These are phyloP conservation scores for Atractosteus spatula DNA, from an alignment of 2,113 vertebrate genomes.

Conservation along the genomic window DNA sequence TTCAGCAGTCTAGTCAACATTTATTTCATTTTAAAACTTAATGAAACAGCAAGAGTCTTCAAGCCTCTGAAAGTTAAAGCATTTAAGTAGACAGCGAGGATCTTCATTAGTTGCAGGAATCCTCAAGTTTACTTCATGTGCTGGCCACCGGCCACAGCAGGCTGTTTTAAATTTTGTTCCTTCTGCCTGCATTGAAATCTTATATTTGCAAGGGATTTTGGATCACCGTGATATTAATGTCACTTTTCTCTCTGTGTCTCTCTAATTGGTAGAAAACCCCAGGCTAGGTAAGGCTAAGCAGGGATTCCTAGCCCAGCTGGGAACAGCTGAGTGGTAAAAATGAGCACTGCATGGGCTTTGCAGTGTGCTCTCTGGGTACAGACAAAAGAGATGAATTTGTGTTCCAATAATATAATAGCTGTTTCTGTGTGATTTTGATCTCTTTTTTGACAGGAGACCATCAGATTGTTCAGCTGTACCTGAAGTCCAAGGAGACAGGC, in stretches of 20 bases:
- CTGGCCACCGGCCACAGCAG: too few relatives aligned
- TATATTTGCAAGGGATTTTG: background rate
- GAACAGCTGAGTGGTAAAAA: background rate
- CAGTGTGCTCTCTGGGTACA: background rate
- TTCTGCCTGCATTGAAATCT: background rate
- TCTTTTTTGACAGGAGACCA: conserved; percentile 77
- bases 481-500: conserved; percentile 96
- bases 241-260: background rate
- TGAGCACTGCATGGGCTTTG: background rate
- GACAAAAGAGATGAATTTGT: background rate
- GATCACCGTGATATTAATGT: background rate
- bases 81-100: too few relatives aligned
- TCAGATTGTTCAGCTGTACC: conserved; percentile 93
- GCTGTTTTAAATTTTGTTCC: too few relatives aligned
- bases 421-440: background rate
- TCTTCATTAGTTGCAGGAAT: too few relatives aligned
- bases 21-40: too few relatives aligned
- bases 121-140: too few relatives aligned
- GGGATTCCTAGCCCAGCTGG: background rate
- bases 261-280: background rate
- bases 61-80: too few relatives aligned
- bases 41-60: too few relatives aligned
- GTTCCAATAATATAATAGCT: background rate
- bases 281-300: background rate
- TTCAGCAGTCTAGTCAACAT: too few relatives aligned